phyloP scores from a whole-genome alignment of 1,140 invertebrate species.

The Pomacea maculata region DNA sequence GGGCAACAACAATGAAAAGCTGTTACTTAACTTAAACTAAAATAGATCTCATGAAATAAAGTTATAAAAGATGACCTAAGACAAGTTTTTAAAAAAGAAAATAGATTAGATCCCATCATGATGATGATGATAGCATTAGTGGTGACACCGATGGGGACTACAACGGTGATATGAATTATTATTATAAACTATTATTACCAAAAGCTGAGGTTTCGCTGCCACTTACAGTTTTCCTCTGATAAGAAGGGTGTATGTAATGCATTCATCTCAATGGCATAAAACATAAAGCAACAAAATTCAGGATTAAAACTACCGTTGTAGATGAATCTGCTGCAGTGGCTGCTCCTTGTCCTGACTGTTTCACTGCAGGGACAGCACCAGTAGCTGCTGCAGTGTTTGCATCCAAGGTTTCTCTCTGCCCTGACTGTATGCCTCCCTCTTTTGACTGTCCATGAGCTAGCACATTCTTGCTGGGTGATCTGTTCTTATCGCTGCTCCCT shows the following conservation, averaged over 20 bases:
- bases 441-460: constrained; percentile 34
- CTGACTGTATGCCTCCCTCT: background rate
- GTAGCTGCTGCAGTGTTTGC: background rate
- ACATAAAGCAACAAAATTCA: background rate
- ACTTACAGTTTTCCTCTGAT: too few relatives aligned
- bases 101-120: background rate
- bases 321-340: too few relatives aligned
- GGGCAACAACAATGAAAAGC: constrained; percentile 3
- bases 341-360: background rate
- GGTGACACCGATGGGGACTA: too few relatives aligned
- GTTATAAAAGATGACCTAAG: background rate
- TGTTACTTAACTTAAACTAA: background rate
- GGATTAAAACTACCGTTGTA: background rate
- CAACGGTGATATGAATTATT: too few relatives aligned
- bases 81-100: background rate
- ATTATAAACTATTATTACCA: too few relatives aligned
- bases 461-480: constrained; percentile 31
- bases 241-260: too few relatives aligned
- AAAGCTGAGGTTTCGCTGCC: too few relatives aligned
- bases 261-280: background rate
- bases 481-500: constrained; percentile 1
- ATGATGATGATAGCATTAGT: background rate
- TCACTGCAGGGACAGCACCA: too few relatives aligned
- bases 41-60: background rate
- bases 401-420: background rate